Evolutionary conservation across 2,797 vertebrate species (phyloP).

Genomic region (Pygocentrus nattereri): DNA sequence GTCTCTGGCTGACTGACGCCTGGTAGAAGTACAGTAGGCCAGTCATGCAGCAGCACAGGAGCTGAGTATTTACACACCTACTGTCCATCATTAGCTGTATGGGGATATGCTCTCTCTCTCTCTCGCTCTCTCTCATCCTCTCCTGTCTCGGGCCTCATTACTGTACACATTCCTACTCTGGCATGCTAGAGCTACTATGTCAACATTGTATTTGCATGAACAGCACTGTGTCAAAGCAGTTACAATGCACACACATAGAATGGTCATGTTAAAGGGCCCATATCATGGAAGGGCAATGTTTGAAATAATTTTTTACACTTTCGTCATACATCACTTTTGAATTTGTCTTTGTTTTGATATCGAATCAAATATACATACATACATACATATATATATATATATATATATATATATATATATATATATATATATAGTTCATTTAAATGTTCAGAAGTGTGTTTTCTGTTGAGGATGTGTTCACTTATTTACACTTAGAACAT

Average conservation of each 20-base stretch:
- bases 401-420: no score
- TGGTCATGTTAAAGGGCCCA: background rate
- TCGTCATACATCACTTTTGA: no score
- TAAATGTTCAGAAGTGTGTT: no score
- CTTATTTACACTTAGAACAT: no score
- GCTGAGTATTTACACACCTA: slow-evolving; percentile 63
- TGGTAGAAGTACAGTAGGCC: slow-evolving; percentile 41
- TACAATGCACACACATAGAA: background rate
- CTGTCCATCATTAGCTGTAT: slow-evolving; percentile 76
- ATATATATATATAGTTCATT: no score
- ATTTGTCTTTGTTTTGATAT: background rate
- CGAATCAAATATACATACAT: no score
- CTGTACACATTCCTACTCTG: slow-evolving; percentile 70
- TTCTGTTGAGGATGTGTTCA: no score
- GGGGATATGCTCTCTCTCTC: slow-evolving; percentile 52
- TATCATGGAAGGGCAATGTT: no score
- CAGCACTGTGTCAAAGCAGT: background rate
- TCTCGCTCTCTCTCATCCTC: background rate
- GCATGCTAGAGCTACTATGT: slow-evolving; percentile 59
- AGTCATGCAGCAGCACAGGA: slow-evolving; percentile 40
- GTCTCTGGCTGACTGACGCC: slow-evolving; percentile 51
- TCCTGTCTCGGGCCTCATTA: slow-evolving; percentile 77
- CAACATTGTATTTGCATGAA: background rate
- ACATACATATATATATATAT: no score
- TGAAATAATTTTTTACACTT: no score